Percentiles rank a stretch among this genome's conserved stretches.
phyloP scores from a whole-genome alignment of 2,113 vertebrate genomes.

The Polypterus senegalus region DNA sequence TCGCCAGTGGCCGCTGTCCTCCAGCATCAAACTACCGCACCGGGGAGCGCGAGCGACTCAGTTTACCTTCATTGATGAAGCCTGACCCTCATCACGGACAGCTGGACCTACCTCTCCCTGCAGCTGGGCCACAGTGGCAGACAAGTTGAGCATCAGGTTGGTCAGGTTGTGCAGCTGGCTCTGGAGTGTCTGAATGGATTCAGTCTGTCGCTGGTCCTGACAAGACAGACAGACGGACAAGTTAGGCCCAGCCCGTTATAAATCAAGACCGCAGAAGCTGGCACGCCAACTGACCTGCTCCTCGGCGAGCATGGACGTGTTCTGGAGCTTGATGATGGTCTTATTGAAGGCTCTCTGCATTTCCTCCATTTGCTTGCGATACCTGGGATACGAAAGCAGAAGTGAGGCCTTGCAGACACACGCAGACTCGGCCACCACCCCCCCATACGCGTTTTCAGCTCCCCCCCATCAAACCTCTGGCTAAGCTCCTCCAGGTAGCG shows the following conservation, averaged over 20 bases:
- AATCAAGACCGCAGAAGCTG: neutral
- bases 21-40: too few relatives aligned
- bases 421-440: too few relatives aligned
- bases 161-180: slow-evolving; percentile 83
- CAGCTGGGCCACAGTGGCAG: slow-evolving; percentile 60
- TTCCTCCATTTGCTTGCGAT: slow-evolving; percentile 98
- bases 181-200: slow-evolving; percentile 86
- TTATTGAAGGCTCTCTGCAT: slow-evolving; percentile 98
- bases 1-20: too few relatives aligned
- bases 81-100: neutral
- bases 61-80: neutral
- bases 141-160: slow-evolving; percentile 77
- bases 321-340: slow-evolving; percentile 95
- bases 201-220: slow-evolving; percentile 87
- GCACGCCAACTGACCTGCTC: slow-evolving; percentile 65
- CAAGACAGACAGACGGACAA: slow-evolving; percentile 13
- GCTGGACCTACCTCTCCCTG: slow-evolving; percentile 67
- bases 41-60: too few relatives aligned
- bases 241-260: neutral
- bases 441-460: too few relatives aligned
- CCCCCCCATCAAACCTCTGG: slow-evolving; percentile 62
- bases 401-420: too few relatives aligned
- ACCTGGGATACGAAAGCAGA: slow-evolving; percentile 41
- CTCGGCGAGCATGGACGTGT: slow-evolving; percentile 89
- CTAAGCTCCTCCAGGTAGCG: slow-evolving; percentile 95